Evolutionary conservation across 92 coral and sea anemone species (phyloP), one percentile per base, ranked within the genome.

Genomic region (Zoanthus sociatus): DNA sequence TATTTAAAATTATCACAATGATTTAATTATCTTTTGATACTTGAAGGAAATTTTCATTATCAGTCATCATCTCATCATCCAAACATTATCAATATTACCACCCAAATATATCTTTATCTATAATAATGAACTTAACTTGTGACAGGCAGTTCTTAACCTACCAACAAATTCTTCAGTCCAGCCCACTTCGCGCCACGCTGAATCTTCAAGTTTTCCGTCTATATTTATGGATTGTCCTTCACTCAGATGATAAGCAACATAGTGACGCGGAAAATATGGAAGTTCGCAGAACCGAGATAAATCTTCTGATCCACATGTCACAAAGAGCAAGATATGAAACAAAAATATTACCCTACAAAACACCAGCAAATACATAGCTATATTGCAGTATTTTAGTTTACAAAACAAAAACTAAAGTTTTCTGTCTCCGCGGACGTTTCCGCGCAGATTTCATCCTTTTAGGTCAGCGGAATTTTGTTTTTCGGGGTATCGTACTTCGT

Each of bases 81-180:
- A 37, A 37, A 37, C 4, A 37, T 37, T 37, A 37, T 37, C 42
- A 37, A 2, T 37, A 37, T 37, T 2, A 37, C 42, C 42, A 4
- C 42, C 4, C 1, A 37, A 37, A 37, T 37, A 37, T 37, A 5
- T 0, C 5, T 13, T 17, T 8, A 58, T 31, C 64, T 26, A 18
- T 47, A 12, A 42, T 16, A 4, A 63, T 46, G 11, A 63, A 21
- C 30, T 63, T 63, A 17, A 63, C 69, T 21, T 63, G 69, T 17
- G 69, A 20, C 26, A 63, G 1, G 26, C 9, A 63, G 21, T 63
- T n/a, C 21, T 30, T 26, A 26, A 33, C 74, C 79, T 87, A 89
- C 98, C 95, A 10, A 94, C 87, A 76, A 94, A 94, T 46, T 92
- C 92, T 81, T 94, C 98, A 0, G 98, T 94, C 95, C 98, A 92